Base-by-base conservation (phyloP, 2,797 vertebrate genomes). In the Oreonectes daqikongensis region DNA sequence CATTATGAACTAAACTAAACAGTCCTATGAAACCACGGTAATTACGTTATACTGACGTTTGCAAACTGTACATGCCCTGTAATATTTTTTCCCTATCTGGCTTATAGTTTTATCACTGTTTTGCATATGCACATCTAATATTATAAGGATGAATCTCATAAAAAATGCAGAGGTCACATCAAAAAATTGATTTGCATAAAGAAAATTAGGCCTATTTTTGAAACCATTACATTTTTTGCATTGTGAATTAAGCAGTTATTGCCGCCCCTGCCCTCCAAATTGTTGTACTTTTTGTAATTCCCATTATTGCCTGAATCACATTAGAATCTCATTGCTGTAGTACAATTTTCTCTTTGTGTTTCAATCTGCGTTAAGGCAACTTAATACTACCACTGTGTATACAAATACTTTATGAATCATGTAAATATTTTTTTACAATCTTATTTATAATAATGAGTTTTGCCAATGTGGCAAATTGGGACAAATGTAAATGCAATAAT, bases 81-180 rank as follows among this genome's bases (percentile, higher is more conserved):
- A 9, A 26, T 57, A 17, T 40, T 57, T 38, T 38, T 68, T 3
- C 10, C 5, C 17, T 48, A 20, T 38, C 55, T 61, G 26, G 28
- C 30, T 5, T 32, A 14, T 48, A 24, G 70, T 72, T 61, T 24
- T 8, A 50, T 63, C 40, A 61, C 32, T n/a, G n/a, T n/a, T n/a
- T n/a, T n/a, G n/a, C n/a, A n/a, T n/a, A n/a, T n/a, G n/a, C n/a
- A n/a, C n/a, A 18, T 46, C 52, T 20, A 61, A 60, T 28, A 72
- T 48, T 35, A 18, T 18, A 17, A 18, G 15, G 20, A 20, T 17
- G 9, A 72, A 28, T 35, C 2, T 61, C 18, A 72, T 15, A n/a
- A 24, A 38, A 22, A 22, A 40, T 40, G 20, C 17, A 15, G 7
- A 71, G 17, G 14, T 59, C 20, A 60, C 15, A 18, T 30, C 24